Percentiles rank a stretch among this genome's conserved stretches.
These are phyloP conservation scores for Drosophila saltans DNA, from an alignment of 1,140 invertebrate species.

Conservation along the genomic window DNA sequence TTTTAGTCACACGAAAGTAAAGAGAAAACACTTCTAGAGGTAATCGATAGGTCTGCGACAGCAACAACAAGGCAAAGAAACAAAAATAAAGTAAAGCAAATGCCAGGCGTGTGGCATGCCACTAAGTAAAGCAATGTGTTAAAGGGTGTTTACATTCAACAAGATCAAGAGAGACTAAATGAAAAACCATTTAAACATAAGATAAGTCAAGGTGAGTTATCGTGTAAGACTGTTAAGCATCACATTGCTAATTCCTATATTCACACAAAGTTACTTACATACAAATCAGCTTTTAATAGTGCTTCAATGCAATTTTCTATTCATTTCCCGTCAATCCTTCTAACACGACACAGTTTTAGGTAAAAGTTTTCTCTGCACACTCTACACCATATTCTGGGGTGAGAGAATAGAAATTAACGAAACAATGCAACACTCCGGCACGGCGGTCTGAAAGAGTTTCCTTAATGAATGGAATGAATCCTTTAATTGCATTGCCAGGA, in stretches of 20 bases:
- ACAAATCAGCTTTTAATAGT: background rate
- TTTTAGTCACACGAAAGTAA: slow-evolving; percentile 64
- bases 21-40: slow-evolving; percentile 32
- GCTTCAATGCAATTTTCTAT: slow-evolving; percentile 7
- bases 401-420: slow-evolving; percentile 34
- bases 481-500: slow-evolving; percentile 49
- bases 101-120: slow-evolving; percentile 23
- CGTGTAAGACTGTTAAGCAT: no score
- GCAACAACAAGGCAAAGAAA: slow-evolving; percentile 8
- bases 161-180: no score
- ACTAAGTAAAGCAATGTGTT: background rate
- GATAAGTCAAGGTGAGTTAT: background rate
- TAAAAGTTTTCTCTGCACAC: slow-evolving; percentile 16
- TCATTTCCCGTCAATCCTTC: slow-evolving; percentile 28
- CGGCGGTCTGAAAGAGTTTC: slow-evolving; percentile 23
- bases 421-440: slow-evolving; percentile 46
- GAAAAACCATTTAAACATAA: no score
- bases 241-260: background rate
- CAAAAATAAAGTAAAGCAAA: slow-evolving; percentile 12
- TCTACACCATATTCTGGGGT: background rate
- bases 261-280: background rate
- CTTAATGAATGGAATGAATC: slow-evolving; percentile 49
- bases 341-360: slow-evolving; percentile 53
- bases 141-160: no score
- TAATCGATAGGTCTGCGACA: slow-evolving; percentile 57